Base-by-base conservation (phyloP, 2,113 vertebrate species). In the Grantiella picta region DNA sequence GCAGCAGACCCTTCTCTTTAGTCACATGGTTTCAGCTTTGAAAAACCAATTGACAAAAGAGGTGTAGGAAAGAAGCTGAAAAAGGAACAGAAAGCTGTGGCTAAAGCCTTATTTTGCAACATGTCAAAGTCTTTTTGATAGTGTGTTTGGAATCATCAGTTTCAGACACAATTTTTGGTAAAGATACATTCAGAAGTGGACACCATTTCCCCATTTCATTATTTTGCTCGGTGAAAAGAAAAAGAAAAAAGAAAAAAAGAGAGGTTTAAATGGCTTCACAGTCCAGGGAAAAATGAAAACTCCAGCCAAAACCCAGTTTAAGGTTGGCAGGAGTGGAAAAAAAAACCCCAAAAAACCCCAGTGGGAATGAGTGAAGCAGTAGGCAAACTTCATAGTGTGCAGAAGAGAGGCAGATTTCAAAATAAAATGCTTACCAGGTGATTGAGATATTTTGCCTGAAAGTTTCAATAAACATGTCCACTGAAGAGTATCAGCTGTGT, bases 401-500 rank as follows among this genome's bases (percentile, higher is more conserved):
- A 90, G 25, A 80, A 85, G 23, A 90, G 79, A 68, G 16, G 8
- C 23, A 40, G 38, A 89, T 59, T 94, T 85, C 18, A 78, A 82
- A 91, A 81, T 40, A 59, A 91, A 81, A 84, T 36, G 9, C 35
- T 89, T 88, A n/a, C 44, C 64, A 84, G 59, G 53, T 89, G 57
- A 93, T 31, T 33, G 47, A 90, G 40, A 66, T 24, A 40, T 92
- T 87, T 79, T 72, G 18, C 59, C 63, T 78, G 60, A 57, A 84
- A 95, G 77, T 64, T 93, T 92, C 54, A 80, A 66, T 88, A 93
- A 93, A 89, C 70, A 71, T 35, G 18, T 27, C 69, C 35, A 28
- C 76, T 56, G 80, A 92, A 57, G 56, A 75, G 25, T 68, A 71
- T 86, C 89, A 85, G 79, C 69, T 92, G 50, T 76, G 75, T 90